Evolutionary conservation across 2,888 invertebrate genomes (phyloP), one percentile per base, ranked within the genome.

Genomic region (Calameuta idolon): DNA sequence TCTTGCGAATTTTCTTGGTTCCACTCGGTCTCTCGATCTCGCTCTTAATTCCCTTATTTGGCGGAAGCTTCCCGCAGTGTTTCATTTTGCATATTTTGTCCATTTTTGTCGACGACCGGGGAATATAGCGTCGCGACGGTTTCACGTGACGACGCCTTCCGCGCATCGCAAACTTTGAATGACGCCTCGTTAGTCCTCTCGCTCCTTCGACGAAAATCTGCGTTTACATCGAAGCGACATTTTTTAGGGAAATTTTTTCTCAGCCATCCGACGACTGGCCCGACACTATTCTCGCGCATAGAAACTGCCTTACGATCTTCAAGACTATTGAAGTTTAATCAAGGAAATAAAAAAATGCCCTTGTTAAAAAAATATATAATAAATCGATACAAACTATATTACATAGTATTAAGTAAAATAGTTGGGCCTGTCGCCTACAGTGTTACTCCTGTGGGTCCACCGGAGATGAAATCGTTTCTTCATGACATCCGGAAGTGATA

Each of bases 111-210:
- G 12, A 31, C 71, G 71, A 71, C 71, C 71, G 31, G n/a, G 71
- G 71, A 34, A 71, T 71, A 71, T 71, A 34, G 55, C 55, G 78
- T 77, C 69, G 73, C 75, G 79, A 74, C 79, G 77, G 78, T 78
- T 81, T 83, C 81, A 79, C 80, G 83, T 79, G 69, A 75, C 80
- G 71, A 78, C 79, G 77, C 77, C 81, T 80, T 82, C 79, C 40
- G 81, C 81, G 73, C 78, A 81, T 79, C 79, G 81, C 69, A 77
- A 84, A 83, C 82, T 85, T 86, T 87, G 86, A 88, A 87, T 87
- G 87, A 87, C 85, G 86, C 85, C 85, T 87, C 87, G 87, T 88
- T 88, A 87, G 87, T 82, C 80, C 82, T 84, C 81, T 81, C 55
- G 80, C 79, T 77, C 81, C 75, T 69, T 69, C 77, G 75, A 34